phyloP scores from a whole-genome alignment of 2,888 invertebrate genomes.

The Phoronis australis region DNA sequence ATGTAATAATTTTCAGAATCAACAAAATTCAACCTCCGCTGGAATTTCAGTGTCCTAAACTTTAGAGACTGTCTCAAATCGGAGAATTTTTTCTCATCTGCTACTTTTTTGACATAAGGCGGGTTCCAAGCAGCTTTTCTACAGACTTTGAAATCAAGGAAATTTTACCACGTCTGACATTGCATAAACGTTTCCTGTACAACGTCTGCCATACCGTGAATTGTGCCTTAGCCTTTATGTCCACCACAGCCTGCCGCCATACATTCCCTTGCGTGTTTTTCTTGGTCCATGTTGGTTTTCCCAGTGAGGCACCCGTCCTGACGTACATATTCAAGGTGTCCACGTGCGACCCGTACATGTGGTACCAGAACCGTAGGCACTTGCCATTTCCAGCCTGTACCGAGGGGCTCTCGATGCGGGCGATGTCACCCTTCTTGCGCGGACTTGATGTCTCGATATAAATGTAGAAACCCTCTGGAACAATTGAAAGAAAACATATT shows the following conservation, averaged over 20 bases:
- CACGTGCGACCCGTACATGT: conserved; percentile 36
- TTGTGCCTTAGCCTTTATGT: conserved; percentile 22
- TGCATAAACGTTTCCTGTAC: no score
- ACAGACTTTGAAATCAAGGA: no score
- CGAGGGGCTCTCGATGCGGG: conserved; percentile 24
- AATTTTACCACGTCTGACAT: no score
- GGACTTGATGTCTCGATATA: conserved; percentile 36
- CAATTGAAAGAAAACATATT: neutral
- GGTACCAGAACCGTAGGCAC: conserved; percentile 33
- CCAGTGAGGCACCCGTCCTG: conserved; percentile 13
- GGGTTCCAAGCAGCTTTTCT: no score
- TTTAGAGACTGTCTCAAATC: no score
- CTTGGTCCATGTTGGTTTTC: conserved; percentile 28
- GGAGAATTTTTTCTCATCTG: no score
- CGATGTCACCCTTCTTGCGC: conserved; percentile 26
- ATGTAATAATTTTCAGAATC: no score
- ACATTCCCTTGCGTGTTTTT: conserved; percentile 27
- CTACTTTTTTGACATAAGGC: no score
- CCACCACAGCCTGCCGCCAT: conserved; percentile 35
- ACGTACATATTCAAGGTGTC: conserved; percentile 32
- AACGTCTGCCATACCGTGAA: conserved; percentile 28
- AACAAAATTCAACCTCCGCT: no score
- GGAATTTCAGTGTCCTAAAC: no score
- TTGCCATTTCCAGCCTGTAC: conserved; percentile 11
- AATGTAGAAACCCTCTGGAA: conserved; percentile 31